Conservation (phyloP, 2,797 vertebrate species). For the Melanotaenia trifasciata region DNA sequence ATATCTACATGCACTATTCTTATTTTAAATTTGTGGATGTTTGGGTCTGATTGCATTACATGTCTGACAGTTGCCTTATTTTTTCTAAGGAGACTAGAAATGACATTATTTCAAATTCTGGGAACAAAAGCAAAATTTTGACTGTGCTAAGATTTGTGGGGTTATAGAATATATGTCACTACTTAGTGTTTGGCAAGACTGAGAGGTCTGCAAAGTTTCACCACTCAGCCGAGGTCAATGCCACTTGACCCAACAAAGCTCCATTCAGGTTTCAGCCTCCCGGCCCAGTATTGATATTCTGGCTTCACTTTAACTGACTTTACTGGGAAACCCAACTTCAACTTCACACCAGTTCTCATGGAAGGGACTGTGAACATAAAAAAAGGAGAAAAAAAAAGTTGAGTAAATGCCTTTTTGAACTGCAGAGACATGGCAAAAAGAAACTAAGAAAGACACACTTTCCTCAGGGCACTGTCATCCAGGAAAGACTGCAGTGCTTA, state of each 20-base stretch:
- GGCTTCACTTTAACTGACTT: slow-evolving; percentile 1
- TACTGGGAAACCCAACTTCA: slow-evolving; percentile 12
- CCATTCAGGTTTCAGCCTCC: slow-evolving; percentile 24
- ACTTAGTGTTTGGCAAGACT: slow-evolving; percentile 19
- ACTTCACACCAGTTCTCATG: neutral
- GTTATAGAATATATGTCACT: slow-evolving; percentile 13
- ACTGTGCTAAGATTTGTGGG: neutral
- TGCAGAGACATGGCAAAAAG: neutral
- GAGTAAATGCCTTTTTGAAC: neutral
- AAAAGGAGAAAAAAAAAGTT: neutral
- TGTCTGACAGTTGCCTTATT: neutral
- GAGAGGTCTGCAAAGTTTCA: slow-evolving; percentile 32
- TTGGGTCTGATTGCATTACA: neutral
- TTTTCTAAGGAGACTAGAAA: neutral
- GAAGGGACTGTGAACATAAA: neutral
- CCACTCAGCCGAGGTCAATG: slow-evolving; percentile 46
- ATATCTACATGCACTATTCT: too few relatives aligned
- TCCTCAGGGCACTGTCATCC: neutral
- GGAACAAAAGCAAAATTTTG: slow-evolving; percentile 5
- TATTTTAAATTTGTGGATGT: slow-evolving; percentile 2
- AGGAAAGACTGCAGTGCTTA: too few relatives aligned
- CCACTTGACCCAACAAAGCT: slow-evolving; percentile 51
- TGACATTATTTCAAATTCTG: neutral
- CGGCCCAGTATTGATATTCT: slow-evolving; percentile 13
- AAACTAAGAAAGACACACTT: neutral